A percentile compares a stretch with the other conserved stretches of the same genome.
These are phyloP conservation scores for Nibea albiflora DNA, from an alignment of 2,113 vertebrate species.

Conservation along the genomic window DNA sequence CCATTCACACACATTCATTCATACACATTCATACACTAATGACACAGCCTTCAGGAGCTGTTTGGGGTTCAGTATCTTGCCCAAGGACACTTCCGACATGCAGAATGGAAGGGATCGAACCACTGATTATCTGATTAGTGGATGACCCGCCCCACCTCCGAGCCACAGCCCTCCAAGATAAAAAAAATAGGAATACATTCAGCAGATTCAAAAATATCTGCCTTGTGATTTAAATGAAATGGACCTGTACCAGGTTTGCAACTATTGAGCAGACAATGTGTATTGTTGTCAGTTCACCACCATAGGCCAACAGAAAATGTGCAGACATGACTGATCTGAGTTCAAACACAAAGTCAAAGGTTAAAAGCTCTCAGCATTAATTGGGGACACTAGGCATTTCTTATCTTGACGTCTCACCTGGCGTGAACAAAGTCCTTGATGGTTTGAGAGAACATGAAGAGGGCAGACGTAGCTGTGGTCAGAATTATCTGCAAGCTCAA, in stretches of 20 bases:
- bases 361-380: not conserved
- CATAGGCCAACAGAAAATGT: not conserved
- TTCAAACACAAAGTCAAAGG: not conserved
- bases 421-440: conserved; percentile 89
- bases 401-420: conserved; percentile 82
- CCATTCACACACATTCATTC: too few species aligned
- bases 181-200: too few species aligned
- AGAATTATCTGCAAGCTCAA: conserved; percentile 92
- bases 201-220: not conserved
- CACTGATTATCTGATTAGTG: too few species aligned
- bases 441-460: conserved; percentile 89
- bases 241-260: too few species aligned
- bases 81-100: too few species aligned
- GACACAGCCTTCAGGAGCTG: too few species aligned
- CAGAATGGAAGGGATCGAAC: too few species aligned
- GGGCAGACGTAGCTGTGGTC: conserved; percentile 88
- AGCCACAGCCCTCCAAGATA: not conserved
- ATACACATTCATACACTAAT: too few species aligned
- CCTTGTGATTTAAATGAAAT: too few species aligned
- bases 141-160: too few species aligned
- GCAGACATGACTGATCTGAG: not conserved
- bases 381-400: not conserved
- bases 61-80: too few species aligned
- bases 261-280: not conserved
- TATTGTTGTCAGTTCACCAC: too few species aligned